Evolutionary conservation across 1,140 invertebrate genomes (phyloP).

Genomic region (Sitophilus oryzae): DNA sequence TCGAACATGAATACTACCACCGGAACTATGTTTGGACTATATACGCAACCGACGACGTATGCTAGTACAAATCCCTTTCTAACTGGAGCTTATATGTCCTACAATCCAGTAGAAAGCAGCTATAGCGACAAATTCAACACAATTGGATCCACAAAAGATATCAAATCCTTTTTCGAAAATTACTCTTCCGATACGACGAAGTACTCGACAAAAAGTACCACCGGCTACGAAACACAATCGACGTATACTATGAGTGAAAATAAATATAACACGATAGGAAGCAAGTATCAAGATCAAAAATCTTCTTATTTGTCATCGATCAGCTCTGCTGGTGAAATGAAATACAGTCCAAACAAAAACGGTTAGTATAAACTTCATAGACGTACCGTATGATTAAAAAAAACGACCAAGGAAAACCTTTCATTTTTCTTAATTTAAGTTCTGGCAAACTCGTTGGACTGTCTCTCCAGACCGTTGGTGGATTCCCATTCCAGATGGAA

Average conservation of each 20-base stretch:
- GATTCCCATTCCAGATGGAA: too few relatives aligned
- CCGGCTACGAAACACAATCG: slow-evolving; percentile 27
- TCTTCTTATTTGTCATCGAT: slow-evolving; percentile 31
- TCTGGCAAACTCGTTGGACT: too few relatives aligned
- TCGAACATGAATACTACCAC: slow-evolving; percentile 41
- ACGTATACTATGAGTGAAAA: slow-evolving; percentile 15
- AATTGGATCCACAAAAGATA: slow-evolving; percentile 36
- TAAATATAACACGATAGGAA: slow-evolving; percentile 34
- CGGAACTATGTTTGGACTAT: slow-evolving; percentile 32
- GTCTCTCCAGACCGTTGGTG: too few relatives aligned
- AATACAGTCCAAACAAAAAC: slow-evolving; percentile 33
- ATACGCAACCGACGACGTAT: slow-evolving; percentile 43
- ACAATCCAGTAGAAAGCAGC: slow-evolving; percentile 38
- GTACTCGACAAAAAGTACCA: slow-evolving; percentile 33
- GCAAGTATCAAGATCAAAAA: slow-evolving; percentile 32
- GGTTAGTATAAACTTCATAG: slow-evolving; percentile 10
- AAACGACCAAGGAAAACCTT: too few relatives aligned
- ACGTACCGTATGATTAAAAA: too few relatives aligned
- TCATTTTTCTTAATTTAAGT: too few relatives aligned
- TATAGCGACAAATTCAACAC: slow-evolving; percentile 38
- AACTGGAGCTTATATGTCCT: slow-evolving; percentile 48
- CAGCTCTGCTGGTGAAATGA: slow-evolving; percentile 31
- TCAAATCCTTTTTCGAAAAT: slow-evolving; percentile 39
- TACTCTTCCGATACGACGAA: slow-evolving; percentile 30
- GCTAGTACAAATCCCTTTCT: slow-evolving; percentile 56